A percentile compares a stretch with the other conserved stretches of the same genome.
Evolutionary conservation across 2,113 vertebrate species (phyloP).

Genomic region (Embiotoca jacksoni): DNA sequence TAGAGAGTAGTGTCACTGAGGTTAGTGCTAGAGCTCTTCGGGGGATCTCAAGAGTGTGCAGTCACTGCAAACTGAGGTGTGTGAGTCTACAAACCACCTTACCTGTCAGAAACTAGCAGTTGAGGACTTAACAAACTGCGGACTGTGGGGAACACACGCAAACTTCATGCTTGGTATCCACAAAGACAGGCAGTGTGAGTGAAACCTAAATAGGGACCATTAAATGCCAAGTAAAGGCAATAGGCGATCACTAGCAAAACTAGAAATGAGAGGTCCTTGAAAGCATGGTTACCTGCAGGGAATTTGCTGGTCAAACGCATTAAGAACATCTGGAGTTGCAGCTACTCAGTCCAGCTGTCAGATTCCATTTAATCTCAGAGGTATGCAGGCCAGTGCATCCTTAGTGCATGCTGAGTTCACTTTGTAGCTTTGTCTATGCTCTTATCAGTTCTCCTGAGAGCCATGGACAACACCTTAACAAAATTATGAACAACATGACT

Average conservation of each 20-base stretch:
- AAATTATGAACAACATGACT: background rate
- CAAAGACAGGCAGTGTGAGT: background rate
- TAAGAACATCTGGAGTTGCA: slow-evolving; percentile 66
- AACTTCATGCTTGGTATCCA: slow-evolving; percentile 12
- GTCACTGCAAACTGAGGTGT: background rate
- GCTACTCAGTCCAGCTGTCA: slow-evolving; percentile 66
- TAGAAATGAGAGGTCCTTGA: slow-evolving; percentile 47
- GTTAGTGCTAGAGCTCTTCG: slow-evolving; percentile 51
- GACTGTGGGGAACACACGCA: slow-evolving; percentile 10
- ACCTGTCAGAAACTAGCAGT: slow-evolving; percentile 7
- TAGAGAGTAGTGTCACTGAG: slow-evolving; percentile 55
- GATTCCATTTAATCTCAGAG: slow-evolving; percentile 58
- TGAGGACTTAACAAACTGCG: slow-evolving; percentile 29
- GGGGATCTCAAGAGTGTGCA: slow-evolving; percentile 34
- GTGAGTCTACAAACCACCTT: slow-evolving; percentile 10
- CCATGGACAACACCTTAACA: background rate
- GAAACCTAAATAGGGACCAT: slow-evolving; percentile 13
- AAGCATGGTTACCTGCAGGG: slow-evolving; percentile 55
- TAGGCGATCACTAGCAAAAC: slow-evolving; percentile 10
- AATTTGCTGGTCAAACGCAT: slow-evolving; percentile 40
- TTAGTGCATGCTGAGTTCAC: slow-evolving; percentile 49
- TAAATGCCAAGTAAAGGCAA: slow-evolving; percentile 39
- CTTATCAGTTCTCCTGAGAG: background rate
- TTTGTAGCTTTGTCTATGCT: background rate
- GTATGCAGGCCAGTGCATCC: slow-evolving; percentile 30